These are phyloP conservation scores for Pseudochirops cupreus DNA, from an alignment of 2,797 vertebrate species.

Conservation along the genomic window DNA sequence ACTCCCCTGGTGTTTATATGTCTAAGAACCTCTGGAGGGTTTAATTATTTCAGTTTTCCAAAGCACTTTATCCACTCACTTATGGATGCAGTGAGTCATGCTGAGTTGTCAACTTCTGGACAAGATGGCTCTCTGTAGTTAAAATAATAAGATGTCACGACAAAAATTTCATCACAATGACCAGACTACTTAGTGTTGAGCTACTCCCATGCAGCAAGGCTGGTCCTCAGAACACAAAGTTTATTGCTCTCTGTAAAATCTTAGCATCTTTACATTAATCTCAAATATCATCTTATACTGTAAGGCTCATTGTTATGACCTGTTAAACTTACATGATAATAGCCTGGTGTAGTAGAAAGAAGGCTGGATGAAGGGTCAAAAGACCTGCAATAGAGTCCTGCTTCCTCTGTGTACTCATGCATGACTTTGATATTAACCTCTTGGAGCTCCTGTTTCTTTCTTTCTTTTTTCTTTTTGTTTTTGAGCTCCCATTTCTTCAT, in stretches of 20 bases:
- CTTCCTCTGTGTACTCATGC: background rate
- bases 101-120: background rate
- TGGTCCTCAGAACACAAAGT: background rate
- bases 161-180: background rate
- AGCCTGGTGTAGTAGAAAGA: background rate
- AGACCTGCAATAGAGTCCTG: background rate
- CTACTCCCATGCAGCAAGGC: background rate
- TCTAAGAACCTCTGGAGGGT: background rate
- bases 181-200: background rate
- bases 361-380: background rate
- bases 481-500: background rate
- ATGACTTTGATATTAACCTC: background rate
- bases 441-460: background rate
- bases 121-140: background rate
- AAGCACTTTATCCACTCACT: background rate
- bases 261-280: background rate
- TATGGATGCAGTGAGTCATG: background rate
- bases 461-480: background rate
- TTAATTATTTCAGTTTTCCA: background rate
- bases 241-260: background rate
- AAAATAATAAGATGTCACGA: background rate
- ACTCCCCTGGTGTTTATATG: background rate
- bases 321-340: background rate
- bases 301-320: background rate
- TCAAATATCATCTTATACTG: background rate